phyloP scores from a whole-genome alignment of 2,888 invertebrate species.

The Acrocera orbiculus region DNA sequence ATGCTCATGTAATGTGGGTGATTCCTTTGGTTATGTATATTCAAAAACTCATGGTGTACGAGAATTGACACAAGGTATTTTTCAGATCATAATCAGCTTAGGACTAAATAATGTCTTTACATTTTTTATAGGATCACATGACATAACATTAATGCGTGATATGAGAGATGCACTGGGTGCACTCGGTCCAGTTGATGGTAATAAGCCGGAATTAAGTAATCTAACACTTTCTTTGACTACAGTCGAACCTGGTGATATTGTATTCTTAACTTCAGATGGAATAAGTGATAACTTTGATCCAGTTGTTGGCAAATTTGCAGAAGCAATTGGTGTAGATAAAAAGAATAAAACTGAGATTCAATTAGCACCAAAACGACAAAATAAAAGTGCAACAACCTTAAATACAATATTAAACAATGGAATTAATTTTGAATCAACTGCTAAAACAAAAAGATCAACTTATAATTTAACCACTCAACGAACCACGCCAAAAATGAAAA shows the following conservation, averaged over 20 bases:
- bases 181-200: conserved; percentile 69
- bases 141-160: conserved; percentile 58
- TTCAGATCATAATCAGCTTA: not conserved
- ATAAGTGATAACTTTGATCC: conserved; percentile 84
- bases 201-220: conserved; percentile 71
- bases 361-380: conserved; percentile 25
- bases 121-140: conserved; percentile 48
- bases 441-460: conserved; percentile 6
- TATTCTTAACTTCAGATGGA: conserved; percentile 78
- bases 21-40: conserved; percentile 76
- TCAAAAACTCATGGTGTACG: conserved; percentile 57
- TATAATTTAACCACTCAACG: no score
- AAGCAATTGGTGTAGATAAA: conserved; percentile 31
- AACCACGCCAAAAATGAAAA: no score
- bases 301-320: conserved; percentile 73
- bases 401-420: conserved; percentile 17
- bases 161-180: conserved; percentile 82
- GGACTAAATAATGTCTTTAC: not conserved
- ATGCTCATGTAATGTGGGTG: conserved; percentile 78
- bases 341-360: conserved; percentile 14
- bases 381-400: conserved; percentile 27
- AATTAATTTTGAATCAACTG: conserved; percentile 4
- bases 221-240: conserved; percentile 69
- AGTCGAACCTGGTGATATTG: conserved; percentile 61
- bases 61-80: conserved; percentile 54